Base-by-base conservation (phyloP, 2,888 invertebrate genomes). In the Diarsia brunnea region DNA sequence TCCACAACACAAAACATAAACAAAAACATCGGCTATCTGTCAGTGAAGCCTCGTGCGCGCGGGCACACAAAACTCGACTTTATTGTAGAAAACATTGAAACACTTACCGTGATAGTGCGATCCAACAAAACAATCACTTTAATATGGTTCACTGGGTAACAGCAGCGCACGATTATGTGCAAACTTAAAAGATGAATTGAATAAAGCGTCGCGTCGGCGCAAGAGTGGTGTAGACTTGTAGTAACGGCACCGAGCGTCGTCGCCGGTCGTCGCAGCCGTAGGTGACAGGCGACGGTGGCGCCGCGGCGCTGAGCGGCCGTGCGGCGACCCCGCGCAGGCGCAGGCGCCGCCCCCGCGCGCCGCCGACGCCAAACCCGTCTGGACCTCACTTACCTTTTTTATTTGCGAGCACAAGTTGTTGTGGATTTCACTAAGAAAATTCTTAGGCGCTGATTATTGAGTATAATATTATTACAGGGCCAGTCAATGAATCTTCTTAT, bases 301-400 rank as follows among this genome's bases (percentile, higher is more conserved):
- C 95, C 94, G 94, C 95, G 95, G 93, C 94, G 94, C 94, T 90
- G 88, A 78, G 78, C 92, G 94, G 94, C 94, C 90, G 88, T 78
- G 78, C 92, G 94, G 94, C 93, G 93, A 90, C 92, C 93, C 91
- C 85, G 83, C 70, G 86, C 84, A 86, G 84, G 87, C 58, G 55
- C 55, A 38, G 38, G 38, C 86, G 87, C 84, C 85, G 88, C 89
- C 89, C 87, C 84, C 88, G 79, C 90, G 81, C 90, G 84, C 67
- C 86, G 74, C 86, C 83, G 76, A 73, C 81, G 73, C 74, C 79
- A 78, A 79, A 87, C 86, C 79, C 89, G 87, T 88, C 89, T 87
- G 83, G 66, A 74, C 78, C 84, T 82, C 73, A 74, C 72, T 53
- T 73, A 58, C 73, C 74, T 74, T 78, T 87, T 76, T 78, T 75